Evolutionary conservation across 1,140 invertebrate species (phyloP).

Genomic region (Leptestheria dahalacensis): DNA sequence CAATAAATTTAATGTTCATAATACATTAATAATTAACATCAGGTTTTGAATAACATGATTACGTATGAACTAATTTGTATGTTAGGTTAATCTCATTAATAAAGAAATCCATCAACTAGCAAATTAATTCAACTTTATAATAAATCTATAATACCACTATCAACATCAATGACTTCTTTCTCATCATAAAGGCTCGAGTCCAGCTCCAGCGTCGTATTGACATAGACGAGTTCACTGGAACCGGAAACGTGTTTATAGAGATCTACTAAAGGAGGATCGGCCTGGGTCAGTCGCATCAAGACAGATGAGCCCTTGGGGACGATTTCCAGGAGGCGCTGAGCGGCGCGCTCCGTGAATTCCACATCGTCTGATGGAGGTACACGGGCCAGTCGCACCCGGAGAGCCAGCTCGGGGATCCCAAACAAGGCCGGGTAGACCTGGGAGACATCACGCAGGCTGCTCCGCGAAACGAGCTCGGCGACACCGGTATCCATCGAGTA

Average conservation of each 20-base stretch:
- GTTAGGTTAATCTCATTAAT: no score
- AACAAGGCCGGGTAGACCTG: neutral
- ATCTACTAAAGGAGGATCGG: neutral
- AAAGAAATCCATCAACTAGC: no score
- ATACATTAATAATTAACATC: no score
- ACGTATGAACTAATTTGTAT: no score
- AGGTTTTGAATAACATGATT: no score
- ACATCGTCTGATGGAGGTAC: neutral
- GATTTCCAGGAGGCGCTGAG: neutral
- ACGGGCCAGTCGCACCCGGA: neutral
- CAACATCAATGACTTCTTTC: no score
- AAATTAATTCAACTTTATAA: no score
- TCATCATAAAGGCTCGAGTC: no score
- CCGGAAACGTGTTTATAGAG: neutral
- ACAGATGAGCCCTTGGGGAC: neutral
- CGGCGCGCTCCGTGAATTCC: neutral
- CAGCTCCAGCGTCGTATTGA: neutral
- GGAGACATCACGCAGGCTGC: neutral
- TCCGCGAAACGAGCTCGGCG: neutral
- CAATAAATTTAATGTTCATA: no score
- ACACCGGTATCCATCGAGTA: neutral
- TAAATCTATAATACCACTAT: no score
- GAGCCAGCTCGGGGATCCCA: neutral
- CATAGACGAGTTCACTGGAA: neutral
- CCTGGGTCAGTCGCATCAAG: neutral